phyloP scores from a whole-genome alignment of 2,888 invertebrate genomes.

The Sarcophaga rosellei region DNA sequence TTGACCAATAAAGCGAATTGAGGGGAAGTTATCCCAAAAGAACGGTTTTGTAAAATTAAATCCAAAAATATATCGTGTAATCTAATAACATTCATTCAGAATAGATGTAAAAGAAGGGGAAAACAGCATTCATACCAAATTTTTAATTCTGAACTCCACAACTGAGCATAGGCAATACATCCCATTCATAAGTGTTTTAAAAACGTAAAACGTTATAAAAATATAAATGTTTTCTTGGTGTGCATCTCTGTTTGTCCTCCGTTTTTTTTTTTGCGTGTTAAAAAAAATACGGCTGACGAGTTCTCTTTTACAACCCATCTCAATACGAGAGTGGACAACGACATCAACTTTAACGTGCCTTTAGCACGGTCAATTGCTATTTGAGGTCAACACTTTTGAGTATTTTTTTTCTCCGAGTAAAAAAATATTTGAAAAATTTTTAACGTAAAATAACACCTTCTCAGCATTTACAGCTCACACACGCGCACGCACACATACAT shows the following conservation, averaged over 20 bases:
- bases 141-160: neutral
- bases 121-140: too few relatives aligned
- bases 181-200: neutral
- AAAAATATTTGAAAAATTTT: conserved; percentile 26
- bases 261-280: conserved; percentile 46
- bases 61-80: neutral
- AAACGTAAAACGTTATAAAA: conserved; percentile 32
- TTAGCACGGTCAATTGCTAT: conserved; percentile 65
- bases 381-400: conserved; percentile 66
- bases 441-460: conserved; percentile 58
- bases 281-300: conserved; percentile 29
- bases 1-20: conserved; percentile 29
- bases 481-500: neutral
- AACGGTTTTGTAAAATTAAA: neutral
- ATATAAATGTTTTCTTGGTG: conserved; percentile 33
- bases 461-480: conserved; percentile 17
- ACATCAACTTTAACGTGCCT: conserved; percentile 51
- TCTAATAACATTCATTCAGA: too few relatives aligned
- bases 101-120: too few relatives aligned
- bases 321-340: conserved; percentile 48
- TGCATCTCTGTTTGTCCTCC: neutral
- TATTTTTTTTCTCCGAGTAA: conserved; percentile 28
- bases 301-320: neutral
- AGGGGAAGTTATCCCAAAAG: neutral
- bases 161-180: neutral